phyloP scores from a whole-genome alignment of 2,888 invertebrate species.

The Heteromyza rotundicornis region DNA sequence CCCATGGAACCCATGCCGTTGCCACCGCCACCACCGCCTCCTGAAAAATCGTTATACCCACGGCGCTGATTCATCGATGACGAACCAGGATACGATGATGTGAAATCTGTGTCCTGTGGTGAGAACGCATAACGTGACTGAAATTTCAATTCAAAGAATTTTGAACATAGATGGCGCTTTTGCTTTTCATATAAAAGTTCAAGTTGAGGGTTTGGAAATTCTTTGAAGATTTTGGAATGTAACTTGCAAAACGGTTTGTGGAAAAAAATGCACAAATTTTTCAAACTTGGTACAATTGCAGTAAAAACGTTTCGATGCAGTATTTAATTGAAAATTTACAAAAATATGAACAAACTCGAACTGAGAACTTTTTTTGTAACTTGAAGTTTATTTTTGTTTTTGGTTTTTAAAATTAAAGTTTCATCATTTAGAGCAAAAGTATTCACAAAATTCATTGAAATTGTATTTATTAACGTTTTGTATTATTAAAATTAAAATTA shows the following conservation, averaged over 20 bases:
- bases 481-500: neutral
- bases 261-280: neutral
- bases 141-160: slow-evolving; percentile 57
- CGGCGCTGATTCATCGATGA: slow-evolving; percentile 55
- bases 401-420: slow-evolving; percentile 1
- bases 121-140: slow-evolving; percentile 65
- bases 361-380: slow-evolving; percentile 1
- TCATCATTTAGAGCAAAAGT: slow-evolving; percentile 4
- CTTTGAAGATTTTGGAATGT: slow-evolving; percentile 4
- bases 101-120: slow-evolving; percentile 64
- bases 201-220: slow-evolving; percentile 17
- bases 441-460: slow-evolving; percentile 22
- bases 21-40: slow-evolving; percentile 47
- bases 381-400: slow-evolving; percentile 3
- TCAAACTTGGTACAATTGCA: slow-evolving; percentile 6
- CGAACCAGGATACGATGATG: slow-evolving; percentile 60
- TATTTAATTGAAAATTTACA: neutral
- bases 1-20: slow-evolving; percentile 49
- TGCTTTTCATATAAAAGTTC: slow-evolving; percentile 43
- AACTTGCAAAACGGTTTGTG: neutral
- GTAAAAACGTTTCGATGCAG: neutral
- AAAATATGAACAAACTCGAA: slow-evolving; percentile 16
- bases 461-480: slow-evolving; percentile 14
- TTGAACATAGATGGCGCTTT: slow-evolving; percentile 54
- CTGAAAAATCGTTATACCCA: slow-evolving; percentile 59